These are phyloP conservation scores for Ctenoplectra terminalis DNA, from an alignment of 1,140 invertebrate genomes.

Conservation along the genomic window DNA sequence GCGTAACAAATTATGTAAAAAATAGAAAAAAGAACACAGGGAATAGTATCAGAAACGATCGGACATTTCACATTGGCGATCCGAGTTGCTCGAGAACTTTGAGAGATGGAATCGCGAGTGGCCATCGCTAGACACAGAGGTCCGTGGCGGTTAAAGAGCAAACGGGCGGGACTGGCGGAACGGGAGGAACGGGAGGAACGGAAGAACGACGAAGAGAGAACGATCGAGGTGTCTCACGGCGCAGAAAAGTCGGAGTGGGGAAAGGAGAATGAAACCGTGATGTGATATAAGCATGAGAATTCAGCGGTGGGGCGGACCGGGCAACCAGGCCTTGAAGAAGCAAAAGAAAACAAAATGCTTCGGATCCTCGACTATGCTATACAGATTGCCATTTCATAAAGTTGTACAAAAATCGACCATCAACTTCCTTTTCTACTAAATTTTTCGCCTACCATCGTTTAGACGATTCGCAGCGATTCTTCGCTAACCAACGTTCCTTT, in stretches of 20 bases:
- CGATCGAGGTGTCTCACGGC: constrained; percentile 1
- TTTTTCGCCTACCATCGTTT: too few species aligned
- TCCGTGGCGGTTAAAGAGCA: not conserved
- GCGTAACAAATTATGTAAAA: too few species aligned
- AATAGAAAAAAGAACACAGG: too few species aligned
- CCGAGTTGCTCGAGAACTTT: too few species aligned
- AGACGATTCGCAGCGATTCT: too few species aligned
- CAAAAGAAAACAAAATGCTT: constrained; percentile 58
- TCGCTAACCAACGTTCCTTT: too few species aligned
- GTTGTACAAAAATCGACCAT: constrained; percentile 16
- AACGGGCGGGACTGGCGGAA: not conserved
- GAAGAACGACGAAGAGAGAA: constrained; percentile 46
- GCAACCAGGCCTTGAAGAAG: constrained; percentile 62
- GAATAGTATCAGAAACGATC: too few species aligned
- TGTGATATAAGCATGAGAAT: constrained; percentile 67
- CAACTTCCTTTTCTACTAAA: too few species aligned
- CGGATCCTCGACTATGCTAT: constrained; percentile 31
- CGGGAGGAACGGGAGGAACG: constrained; percentile 24
- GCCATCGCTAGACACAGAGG: constrained; percentile 16
- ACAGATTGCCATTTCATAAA: constrained; percentile 9
- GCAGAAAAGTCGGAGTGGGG: constrained; percentile 21
- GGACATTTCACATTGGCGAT: too few species aligned
- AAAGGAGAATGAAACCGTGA: constrained; percentile 56
- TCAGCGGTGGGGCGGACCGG: constrained; percentile 35
- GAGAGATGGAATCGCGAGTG: too few species aligned